A percentile compares a stretch with the other conserved stretches of the same genome.
phyloP scores from a whole-genome alignment of 2,888 invertebrate species.

The Phengaris arion region DNA sequence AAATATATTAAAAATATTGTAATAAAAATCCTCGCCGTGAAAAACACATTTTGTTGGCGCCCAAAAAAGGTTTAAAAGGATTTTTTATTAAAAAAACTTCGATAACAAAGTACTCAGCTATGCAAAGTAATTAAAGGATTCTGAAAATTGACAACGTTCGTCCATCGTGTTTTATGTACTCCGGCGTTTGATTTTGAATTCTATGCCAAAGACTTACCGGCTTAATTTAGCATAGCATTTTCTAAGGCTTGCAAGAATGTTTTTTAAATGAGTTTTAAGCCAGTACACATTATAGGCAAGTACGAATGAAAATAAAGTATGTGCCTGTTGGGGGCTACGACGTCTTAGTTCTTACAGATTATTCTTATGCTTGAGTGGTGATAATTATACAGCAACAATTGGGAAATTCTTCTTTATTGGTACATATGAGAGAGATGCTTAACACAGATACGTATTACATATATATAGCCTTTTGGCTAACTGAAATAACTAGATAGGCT shows the following conservation, averaged over 20 bases:
- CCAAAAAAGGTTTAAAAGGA: neutral
- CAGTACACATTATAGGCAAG: neutral
- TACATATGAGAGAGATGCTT: too few relatives aligned
- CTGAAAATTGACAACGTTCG: constrained; percentile 29
- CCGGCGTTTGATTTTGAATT: neutral
- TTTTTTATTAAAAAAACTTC: constrained; percentile 7
- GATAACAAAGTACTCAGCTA: constrained; percentile 12
- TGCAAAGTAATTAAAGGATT: constrained; percentile 28
- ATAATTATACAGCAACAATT: too few relatives aligned
- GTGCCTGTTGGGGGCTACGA: too few relatives aligned
- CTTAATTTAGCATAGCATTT: neutral
- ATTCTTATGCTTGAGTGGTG: too few relatives aligned
- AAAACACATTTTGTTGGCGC: neutral
- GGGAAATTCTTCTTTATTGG: too few relatives aligned
- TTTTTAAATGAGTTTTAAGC: constrained; percentile 22
- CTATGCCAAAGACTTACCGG: neutral
- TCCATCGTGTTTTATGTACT: constrained; percentile 14
- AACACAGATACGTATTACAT: too few relatives aligned
- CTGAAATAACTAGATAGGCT: too few relatives aligned
- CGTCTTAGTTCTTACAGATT: too few relatives aligned
- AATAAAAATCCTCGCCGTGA: neutral
- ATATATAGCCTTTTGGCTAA: too few relatives aligned
- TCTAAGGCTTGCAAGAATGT: constrained; percentile 2
- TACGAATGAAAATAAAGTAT: neutral
- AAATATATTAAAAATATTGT: neutral